A percentile compares a stretch with the other conserved stretches of the same genome.
Evolutionary conservation across 2,113 vertebrate genomes (phyloP).

Genomic region (Zingel zingel): DNA sequence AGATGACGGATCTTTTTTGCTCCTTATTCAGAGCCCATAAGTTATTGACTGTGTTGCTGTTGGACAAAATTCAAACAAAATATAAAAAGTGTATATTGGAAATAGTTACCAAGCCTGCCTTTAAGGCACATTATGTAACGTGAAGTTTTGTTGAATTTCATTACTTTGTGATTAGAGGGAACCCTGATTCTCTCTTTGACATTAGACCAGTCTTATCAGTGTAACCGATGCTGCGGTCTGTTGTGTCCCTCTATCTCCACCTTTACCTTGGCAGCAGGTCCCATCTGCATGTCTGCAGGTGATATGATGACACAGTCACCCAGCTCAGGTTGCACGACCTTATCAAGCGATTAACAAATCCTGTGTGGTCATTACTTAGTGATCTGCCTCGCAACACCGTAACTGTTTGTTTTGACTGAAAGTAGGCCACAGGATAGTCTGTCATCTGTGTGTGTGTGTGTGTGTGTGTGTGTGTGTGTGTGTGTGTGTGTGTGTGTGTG

Average conservation of each 20-base stretch:
- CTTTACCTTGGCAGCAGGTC: conserved; percentile 21
- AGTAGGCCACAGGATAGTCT: conserved; percentile 46
- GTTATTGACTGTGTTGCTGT: too few relatives aligned
- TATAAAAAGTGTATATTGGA: too few relatives aligned
- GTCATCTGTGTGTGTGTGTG: conserved; percentile 17
- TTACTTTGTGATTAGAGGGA: not conserved
- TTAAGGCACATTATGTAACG: not conserved
- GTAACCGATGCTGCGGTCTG: conserved; percentile 27
- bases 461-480: conserved; percentile 16
- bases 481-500: conserved; percentile 16
- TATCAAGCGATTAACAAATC: conserved; percentile 62
- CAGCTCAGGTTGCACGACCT: conserved; percentile 49
- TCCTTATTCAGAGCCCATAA: too few relatives aligned
- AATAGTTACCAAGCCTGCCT: too few relatives aligned
- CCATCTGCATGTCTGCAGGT: conserved; percentile 5
- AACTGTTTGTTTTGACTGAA: conserved; percentile 70
- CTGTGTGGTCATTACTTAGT: conserved; percentile 50
- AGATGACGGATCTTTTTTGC: too few relatives aligned
- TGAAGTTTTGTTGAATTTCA: not conserved
- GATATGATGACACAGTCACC: conserved; percentile 14
- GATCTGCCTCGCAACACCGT: conserved; percentile 58
- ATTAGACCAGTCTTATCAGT: not conserved
- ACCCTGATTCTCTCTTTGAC: not conserved
- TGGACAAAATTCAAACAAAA: too few relatives aligned
- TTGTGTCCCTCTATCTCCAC: conserved; percentile 11